Conservation (phyloP, 2,113 vertebrate genomes). For the Plecturocebus donacophilus region DNA sequence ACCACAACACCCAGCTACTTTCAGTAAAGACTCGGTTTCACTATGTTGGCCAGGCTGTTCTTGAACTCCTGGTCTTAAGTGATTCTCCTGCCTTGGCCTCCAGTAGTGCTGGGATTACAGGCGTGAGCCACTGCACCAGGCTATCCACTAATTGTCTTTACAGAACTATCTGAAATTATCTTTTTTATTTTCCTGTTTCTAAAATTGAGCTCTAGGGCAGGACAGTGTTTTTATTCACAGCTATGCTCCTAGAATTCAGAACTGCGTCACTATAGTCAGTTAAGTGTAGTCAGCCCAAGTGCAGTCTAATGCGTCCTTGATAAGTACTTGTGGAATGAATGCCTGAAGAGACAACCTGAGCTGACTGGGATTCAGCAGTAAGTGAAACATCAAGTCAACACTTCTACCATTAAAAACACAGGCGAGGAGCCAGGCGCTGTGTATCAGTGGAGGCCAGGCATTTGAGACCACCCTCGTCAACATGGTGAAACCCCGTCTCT, state of each 20-base stretch:
- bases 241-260: neutral
- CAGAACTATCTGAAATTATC: neutral
- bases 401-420: neutral
- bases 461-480: too few relatives aligned
- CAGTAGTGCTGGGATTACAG: too few relatives aligned
- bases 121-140: too few relatives aligned
- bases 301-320: neutral
- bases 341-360: neutral
- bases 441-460: neutral
- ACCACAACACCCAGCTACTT: too few relatives aligned
- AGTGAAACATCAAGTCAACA: neutral
- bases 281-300: neutral
- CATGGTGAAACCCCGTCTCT: too few relatives aligned
- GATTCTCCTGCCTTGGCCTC: too few relatives aligned
- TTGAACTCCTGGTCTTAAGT: too few relatives aligned
- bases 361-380: neutral
- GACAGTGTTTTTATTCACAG: neutral
- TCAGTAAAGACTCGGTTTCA: too few relatives aligned
- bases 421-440: too few relatives aligned
- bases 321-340: neutral
- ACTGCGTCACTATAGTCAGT: neutral
- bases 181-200: neutral
- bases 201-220: neutral
- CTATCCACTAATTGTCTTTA: neutral
- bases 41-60: too few relatives aligned